phyloP scores from a whole-genome alignment of 2,888 invertebrate genomes.

The Rhingia campestris region DNA sequence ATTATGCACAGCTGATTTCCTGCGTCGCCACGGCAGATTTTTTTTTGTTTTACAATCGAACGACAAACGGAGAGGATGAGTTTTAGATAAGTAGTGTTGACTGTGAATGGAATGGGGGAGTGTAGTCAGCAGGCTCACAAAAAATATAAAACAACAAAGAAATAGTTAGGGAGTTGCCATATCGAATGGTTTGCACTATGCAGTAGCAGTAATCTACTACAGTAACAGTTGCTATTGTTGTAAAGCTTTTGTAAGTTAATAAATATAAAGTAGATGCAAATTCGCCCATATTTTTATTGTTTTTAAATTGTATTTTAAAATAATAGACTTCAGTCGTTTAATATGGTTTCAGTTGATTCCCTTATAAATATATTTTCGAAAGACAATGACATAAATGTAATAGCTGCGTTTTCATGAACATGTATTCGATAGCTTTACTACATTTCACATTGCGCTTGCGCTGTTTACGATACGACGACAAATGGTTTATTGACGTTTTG shows the following conservation, averaged over 20 bases:
- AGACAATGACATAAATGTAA: no score
- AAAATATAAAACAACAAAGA: constrained; percentile 43
- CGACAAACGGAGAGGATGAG: constrained; percentile 27
- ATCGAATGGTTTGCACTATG: background rate
- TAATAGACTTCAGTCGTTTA: no score
- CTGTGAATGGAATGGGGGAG: constrained; percentile 42
- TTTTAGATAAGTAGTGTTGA: constrained; percentile 40
- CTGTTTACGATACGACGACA: background rate
- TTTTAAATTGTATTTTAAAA: no score
- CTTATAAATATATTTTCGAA: no score
- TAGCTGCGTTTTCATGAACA: no score
- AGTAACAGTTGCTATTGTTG: background rate
- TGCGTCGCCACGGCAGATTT: constrained; percentile 72
- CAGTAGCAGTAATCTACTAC: constrained; percentile 29
- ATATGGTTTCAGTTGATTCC: no score
- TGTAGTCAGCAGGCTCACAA: background rate
- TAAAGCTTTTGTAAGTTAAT: no score
- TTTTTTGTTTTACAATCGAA: constrained; percentile 49
- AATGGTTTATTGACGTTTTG: background rate
- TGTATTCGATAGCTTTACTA: no score
- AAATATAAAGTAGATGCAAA: no score
- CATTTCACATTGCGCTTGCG: no score
- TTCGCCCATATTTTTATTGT: no score
- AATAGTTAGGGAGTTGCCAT: constrained; percentile 26
- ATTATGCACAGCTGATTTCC: constrained; percentile 67